Conservation (phyloP, 2,888 invertebrate species). For the Helicoverpa assulta region DNA sequence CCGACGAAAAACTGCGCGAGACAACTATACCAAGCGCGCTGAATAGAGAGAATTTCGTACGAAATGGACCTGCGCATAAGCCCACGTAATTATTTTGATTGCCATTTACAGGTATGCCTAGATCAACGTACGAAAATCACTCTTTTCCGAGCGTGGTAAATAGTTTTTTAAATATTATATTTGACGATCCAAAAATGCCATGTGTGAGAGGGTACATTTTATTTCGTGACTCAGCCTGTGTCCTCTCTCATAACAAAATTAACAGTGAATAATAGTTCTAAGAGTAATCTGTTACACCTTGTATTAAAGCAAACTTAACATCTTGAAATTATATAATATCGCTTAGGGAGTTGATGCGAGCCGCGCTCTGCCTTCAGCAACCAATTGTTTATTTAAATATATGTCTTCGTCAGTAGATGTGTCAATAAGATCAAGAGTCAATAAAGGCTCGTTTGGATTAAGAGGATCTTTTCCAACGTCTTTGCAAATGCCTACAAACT, state of each 20-base stretch:
- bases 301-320: conserved; percentile 50
- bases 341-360: conserved; percentile 72
- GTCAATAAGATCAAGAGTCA: conserved; percentile 93
- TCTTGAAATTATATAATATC: conserved; percentile 32
- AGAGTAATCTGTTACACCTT: conserved; percentile 65
- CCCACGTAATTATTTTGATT: no score
- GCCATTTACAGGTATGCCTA: no score
- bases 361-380: conserved; percentile 91
- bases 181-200: neutral
- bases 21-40: no score
- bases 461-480: conserved; percentile 91
- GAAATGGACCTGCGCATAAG: no score
- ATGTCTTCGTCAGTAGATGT: conserved; percentile 92
- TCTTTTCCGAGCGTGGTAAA: no score
- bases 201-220: neutral
- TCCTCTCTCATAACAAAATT: conserved; percentile 48
- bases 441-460: conserved; percentile 90
- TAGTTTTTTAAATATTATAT: neutral
- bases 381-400: conserved; percentile 91
- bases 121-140: no score
- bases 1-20: no score
- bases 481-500: conserved; percentile 92
- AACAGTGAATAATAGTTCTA: conserved; percentile 28
- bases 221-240: conserved; percentile 55
- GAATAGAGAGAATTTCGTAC: no score